Evolutionary conservation across 2,888 invertebrate species (phyloP), one percentile per base, ranked within the genome.

Genomic region (Muschampia plurimacula): DNA sequence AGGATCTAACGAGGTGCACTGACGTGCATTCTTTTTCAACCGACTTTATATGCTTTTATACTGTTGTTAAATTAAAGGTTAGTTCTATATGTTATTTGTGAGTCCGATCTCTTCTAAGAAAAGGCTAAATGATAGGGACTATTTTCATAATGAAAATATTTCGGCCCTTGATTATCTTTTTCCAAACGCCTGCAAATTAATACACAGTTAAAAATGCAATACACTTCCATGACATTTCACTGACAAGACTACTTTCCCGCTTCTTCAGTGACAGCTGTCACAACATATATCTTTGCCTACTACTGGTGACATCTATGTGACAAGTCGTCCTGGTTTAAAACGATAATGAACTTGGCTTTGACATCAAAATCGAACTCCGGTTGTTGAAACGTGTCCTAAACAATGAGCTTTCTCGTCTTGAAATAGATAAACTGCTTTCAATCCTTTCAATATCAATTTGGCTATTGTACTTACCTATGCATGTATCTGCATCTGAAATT

Each of bases 341-440:
- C 13, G 49, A 41, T 41, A 55, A 55, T 41, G 67, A 67, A 57
- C 67, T 67, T 67, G 67, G 41, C 67, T 67, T 67, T 67, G 67
- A 67, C 67, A 41, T 67, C 15, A 55, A 67, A 67, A 49, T 4
- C 49, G 15, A 13, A 39, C n/a, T 46, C n/a, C 13, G 32, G 32
- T 46, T 65, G 32, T 65, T 49, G 49, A 44, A 22, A 64, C 64
- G 22, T 32, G 64, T 64, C 44, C 46, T 28, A 13, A 65, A 65
- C 65, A 65, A 65, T 65, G 49, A 32, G 32, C 65, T 65, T 65
- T 65, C 65, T 55, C 52, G 52, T 55, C 22, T 55, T 22, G 52
- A 55, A 22, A 22, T 55, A 55, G 9, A 65, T 65, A 32, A 46
- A 65, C 49, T n/a, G 65, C 28, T 59, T 28, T 59, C 28, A 32